These are phyloP conservation scores for Orthonevra nobilis DNA, from an alignment of 2,888 invertebrate genomes.

Conservation along the genomic window DNA sequence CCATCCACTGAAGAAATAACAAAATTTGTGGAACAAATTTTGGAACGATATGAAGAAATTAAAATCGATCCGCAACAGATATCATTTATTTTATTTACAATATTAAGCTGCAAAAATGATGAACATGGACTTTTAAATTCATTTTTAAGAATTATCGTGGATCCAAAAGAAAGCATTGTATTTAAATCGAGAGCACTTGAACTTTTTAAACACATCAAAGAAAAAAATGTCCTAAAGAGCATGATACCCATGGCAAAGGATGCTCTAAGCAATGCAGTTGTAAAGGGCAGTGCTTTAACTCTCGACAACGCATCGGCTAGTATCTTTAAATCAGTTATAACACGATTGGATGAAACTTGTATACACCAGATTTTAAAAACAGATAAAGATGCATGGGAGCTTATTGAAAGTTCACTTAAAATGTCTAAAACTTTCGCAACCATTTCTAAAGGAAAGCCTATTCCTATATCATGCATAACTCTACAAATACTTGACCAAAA, in stretches of 20 bases:
- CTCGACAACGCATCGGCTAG: slow-evolving; percentile 82
- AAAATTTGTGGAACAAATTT: slow-evolving; percentile 77
- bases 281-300: slow-evolving; percentile 61
- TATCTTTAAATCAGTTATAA: slow-evolving; percentile 82
- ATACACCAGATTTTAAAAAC: slow-evolving; percentile 78
- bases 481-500: slow-evolving; percentile 74
- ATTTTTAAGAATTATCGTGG: slow-evolving; percentile 71
- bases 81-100: slow-evolving; percentile 83
- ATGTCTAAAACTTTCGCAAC: slow-evolving; percentile 79
- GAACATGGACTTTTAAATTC: slow-evolving; percentile 73
- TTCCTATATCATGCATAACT: slow-evolving; percentile 76
- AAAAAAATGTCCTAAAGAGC: slow-evolving; percentile 70
- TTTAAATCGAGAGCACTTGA: slow-evolving; percentile 71
- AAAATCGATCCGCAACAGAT: slow-evolving; percentile 85
- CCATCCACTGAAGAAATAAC: slow-evolving; percentile 72
- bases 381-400: slow-evolving; percentile 81
- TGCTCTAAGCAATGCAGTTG: slow-evolving; percentile 64
- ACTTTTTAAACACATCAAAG: slow-evolving; percentile 75
- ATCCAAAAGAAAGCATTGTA: slow-evolving; percentile 43
- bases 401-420: slow-evolving; percentile 82
- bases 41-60: slow-evolving; percentile 82
- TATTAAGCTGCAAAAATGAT: slow-evolving; percentile 77
- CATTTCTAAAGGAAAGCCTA: slow-evolving; percentile 72
- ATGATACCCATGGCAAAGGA: slow-evolving; percentile 73
- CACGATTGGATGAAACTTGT: slow-evolving; percentile 82